Evolutionary conservation across 1,140 invertebrate species (phyloP), one percentile per base, ranked within the genome.

Genomic region (Popillia japonica): DNA sequence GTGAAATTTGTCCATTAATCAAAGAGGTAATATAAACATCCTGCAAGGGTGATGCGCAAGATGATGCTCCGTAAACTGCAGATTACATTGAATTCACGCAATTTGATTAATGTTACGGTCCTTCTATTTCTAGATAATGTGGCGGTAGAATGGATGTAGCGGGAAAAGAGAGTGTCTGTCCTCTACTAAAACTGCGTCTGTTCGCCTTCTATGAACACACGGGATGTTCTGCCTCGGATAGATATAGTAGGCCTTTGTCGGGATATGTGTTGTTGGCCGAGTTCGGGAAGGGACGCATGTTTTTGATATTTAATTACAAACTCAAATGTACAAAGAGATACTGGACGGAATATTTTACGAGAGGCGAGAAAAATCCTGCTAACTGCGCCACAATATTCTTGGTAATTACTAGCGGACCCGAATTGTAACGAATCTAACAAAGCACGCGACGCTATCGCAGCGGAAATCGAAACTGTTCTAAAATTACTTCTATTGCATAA

Each of bases 51-150:
- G 79, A 79, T 81, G 78, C 72, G 23, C 78, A 81, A 81, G 80
- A 81, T 81, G 80, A 73, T 81, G 80, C 80, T 76, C 78, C 77
- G 78, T 78, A 79, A 80, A 81, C 77, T 77, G 40, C 77, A 81
- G 80, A 81, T 80, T 81, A 81, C 80, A 80, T 80, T 78, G 80
- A 80, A 81, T 81, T 76, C 77, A 75, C 76, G 76, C 78, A 79
- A 81, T 81, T 81, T 81, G 79, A 81, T 81, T 81, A 81, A 81
- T 81, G 79, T 68, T 78, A 22, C 77, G 72, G 44, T 75, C 75
- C 68, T 61, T 77, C 20, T 79, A 77, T 80, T 79, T 78, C 44
- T 77, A 77, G 48, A 59, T 80, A 78, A 77, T 77, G 72, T 44
- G 76, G 34, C 73, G 76, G 40, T 48, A n/a, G 44, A n/a, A 48